Evolutionary conservation across 2,797 vertebrate genomes (phyloP).

Genomic region (Semotilus atromaculatus): DNA sequence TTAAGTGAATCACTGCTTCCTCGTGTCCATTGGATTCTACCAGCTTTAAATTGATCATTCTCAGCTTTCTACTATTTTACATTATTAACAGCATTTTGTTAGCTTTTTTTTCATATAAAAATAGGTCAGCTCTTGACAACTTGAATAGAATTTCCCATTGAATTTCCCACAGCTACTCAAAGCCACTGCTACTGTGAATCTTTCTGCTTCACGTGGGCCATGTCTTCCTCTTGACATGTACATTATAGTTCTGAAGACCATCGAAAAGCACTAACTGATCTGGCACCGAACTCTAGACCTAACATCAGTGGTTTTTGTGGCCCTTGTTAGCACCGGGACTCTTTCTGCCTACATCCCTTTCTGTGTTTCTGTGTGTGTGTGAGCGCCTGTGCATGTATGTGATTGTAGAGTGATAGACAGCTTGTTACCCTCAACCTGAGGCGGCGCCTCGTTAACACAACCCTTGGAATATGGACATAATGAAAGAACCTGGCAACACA

Average conservation of each 20-base stretch:
- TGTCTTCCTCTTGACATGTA: slow-evolving; percentile 1
- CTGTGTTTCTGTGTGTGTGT: slow-evolving; percentile 11
- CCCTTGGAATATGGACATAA: slow-evolving; percentile 62
- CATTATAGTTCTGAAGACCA: not conserved
- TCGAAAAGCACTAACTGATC: slow-evolving; percentile 42
- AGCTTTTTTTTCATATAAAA: not conserved
- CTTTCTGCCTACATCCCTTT: slow-evolving; percentile 26
- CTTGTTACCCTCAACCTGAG: slow-evolving; percentile 79
- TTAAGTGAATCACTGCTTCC: not conserved
- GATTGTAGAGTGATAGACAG: slow-evolving; percentile 78
- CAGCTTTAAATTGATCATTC: not conserved
- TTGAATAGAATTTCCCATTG: not conserved
- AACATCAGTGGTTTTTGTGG: slow-evolving; percentile 48
- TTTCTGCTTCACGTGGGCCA: not conserved
- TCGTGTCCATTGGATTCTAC: not conserved
- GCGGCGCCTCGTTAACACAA: slow-evolving; percentile 74
- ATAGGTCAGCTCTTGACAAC: not conserved
- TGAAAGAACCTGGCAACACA: slow-evolving; percentile 70
- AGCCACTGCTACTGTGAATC: not conserved
- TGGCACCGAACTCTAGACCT: slow-evolving; percentile 47
- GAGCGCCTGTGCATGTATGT: not conserved
- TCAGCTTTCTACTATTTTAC: not conserved
- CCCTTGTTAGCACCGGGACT: slow-evolving; percentile 61
- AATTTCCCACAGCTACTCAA: not conserved
- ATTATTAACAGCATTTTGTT: slow-evolving; percentile 2